These are phyloP conservation scores for Pocillopora verrucosa DNA, from an alignment of 64 coral and sea anemone genomes.

Conservation along the genomic window DNA sequence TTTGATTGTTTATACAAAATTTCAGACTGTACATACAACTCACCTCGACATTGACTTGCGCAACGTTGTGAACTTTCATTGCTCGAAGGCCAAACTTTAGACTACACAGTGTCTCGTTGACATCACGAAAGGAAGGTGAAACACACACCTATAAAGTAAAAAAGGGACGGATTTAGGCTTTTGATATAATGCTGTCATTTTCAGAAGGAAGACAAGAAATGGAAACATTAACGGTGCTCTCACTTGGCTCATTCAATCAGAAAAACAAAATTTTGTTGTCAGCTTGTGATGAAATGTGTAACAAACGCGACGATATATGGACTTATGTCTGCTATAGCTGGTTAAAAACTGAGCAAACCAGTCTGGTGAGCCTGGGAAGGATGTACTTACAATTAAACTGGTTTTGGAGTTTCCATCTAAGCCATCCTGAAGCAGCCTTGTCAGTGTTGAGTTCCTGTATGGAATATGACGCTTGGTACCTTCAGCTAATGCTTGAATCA, in stretches of 20 bases:
- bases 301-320: too few relatives aligned
- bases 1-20: background rate
- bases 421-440: conserved; percentile 84
- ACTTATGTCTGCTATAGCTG: too few relatives aligned
- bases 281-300: background rate
- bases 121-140: conserved; percentile 81
- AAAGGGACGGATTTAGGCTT: too few relatives aligned
- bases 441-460: conserved; percentile 81
- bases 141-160: conserved; percentile 66
- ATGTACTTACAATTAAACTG: conserved; percentile 75
- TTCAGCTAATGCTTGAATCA: conserved; percentile 87
- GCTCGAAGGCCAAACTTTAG: conserved; percentile 91
- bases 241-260: too few relatives aligned
- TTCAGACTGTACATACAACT: background rate
- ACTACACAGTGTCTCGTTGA: conserved; percentile 90
- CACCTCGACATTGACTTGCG: conserved; percentile 87
- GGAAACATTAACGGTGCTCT: too few relatives aligned
- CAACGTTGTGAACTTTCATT: conserved; percentile 86
- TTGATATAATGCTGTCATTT: too few relatives aligned
- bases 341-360: too few relatives aligned
- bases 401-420: conserved; percentile 87
- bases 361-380: too few relatives aligned
- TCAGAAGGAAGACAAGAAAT: too few relatives aligned
- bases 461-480: conserved; percentile 78
- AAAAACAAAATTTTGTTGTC: background rate